Percentiles rank a stretch among this genome's conserved stretches.
Evolutionary conservation across 2,797 vertebrate genomes (phyloP).

Genomic region (Rachycentron canadum): DNA sequence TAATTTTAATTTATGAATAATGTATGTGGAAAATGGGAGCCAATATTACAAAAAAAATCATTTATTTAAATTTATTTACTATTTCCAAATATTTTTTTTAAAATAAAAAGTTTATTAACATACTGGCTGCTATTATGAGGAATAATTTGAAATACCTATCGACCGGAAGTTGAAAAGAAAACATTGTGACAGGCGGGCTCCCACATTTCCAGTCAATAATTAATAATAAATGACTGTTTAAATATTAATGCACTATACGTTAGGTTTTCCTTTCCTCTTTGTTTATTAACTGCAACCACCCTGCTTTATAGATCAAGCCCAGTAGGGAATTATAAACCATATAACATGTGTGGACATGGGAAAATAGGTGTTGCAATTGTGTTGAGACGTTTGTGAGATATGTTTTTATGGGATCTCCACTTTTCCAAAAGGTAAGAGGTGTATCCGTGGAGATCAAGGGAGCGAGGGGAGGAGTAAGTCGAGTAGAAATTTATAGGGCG

Average conservation of each 20-base stretch:
- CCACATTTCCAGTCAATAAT: neutral
- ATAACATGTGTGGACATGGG: neutral
- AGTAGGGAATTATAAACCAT: neutral
- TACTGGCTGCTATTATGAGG: no score
- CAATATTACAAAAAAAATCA: no score
- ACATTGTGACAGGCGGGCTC: neutral
- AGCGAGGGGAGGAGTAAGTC: conserved; percentile 35
- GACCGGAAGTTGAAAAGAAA: conserved; percentile 37
- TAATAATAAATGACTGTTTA: neutral
- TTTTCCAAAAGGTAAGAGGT: neutral
- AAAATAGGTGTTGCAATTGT: neutral
- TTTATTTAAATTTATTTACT: no score
- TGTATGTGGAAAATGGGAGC: neutral
- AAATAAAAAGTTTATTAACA: no score
- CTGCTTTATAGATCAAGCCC: neutral
- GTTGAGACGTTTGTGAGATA: neutral
- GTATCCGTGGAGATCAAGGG: conserved; percentile 16
- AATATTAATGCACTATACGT: neutral
- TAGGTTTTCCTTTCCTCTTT: no score
- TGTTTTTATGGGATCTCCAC: neutral
- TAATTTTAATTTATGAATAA: neutral
- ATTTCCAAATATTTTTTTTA: neutral
- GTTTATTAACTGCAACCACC: rapidly evolving
- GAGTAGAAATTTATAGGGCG: conserved; percentile 53
- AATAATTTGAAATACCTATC: conserved; percentile 35